These are phyloP conservation scores for Umimayanthus chanpuru DNA, from an alignment of 92 coral and sea anemone species.

Conservation along the genomic window DNA sequence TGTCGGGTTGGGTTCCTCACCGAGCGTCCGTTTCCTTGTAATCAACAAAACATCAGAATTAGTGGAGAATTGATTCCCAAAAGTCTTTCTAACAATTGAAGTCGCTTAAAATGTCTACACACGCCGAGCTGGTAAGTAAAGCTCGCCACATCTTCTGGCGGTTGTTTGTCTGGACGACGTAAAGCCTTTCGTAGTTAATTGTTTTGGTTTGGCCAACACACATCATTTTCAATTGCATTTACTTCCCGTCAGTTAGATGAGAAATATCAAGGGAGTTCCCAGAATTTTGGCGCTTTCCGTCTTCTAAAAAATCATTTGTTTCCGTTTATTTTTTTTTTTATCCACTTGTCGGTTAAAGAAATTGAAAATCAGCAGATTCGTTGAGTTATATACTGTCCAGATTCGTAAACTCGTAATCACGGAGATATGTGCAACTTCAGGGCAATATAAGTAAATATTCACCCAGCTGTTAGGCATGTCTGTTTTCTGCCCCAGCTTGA, in stretches of 20 bases:
- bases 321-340: neutral
- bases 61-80: neutral
- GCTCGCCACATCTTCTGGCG: neutral
- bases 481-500: neutral
- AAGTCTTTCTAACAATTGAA: neutral
- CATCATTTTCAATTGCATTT: neutral
- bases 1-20: constrained; percentile 38
- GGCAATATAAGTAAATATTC: neutral
- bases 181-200: too few relatives aligned
- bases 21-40: constrained; percentile 26
- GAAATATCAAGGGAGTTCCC: neutral
- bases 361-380: neutral
- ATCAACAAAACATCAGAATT: neutral
- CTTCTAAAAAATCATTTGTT: neutral
- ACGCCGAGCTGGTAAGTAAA: constrained; percentile 2
- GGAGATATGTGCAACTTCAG: neutral
- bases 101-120: constrained; percentile 5
- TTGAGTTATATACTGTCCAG: neutral
- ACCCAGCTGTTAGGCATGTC: constrained; percentile 6
- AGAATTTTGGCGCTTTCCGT: neutral
- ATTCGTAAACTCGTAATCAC: neutral
- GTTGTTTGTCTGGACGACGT: neutral
- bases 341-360: neutral
- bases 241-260: neutral
- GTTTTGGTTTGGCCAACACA: neutral